phyloP scores from a whole-genome alignment of 2,797 vertebrate genomes.

The Coreius guichenoti region DNA sequence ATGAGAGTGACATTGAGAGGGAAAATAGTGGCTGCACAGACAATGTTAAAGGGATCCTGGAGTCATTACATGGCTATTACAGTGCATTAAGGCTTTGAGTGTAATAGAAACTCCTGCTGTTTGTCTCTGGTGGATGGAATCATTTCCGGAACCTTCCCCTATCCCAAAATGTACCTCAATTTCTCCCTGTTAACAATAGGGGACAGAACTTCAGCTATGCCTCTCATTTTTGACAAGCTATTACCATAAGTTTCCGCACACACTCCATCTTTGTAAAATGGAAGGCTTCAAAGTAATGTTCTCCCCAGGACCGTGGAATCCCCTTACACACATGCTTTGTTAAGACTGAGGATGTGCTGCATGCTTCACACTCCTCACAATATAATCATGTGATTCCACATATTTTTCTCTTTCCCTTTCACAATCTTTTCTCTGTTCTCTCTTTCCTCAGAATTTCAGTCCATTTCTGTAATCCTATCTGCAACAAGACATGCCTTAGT shows the following conservation, averaged over 20 bases:
- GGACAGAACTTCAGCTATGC: slow-evolving; percentile 48
- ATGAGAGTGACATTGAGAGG: slow-evolving; percentile 50
- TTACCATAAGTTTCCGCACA: slow-evolving; percentile 60
- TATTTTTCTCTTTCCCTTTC: slow-evolving; percentile 59
- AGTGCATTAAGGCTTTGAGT: slow-evolving; percentile 53
- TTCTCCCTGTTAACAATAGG: slow-evolving; percentile 51
- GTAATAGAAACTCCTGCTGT: slow-evolving; percentile 57
- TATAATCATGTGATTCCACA: slow-evolving; percentile 57
- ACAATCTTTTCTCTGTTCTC: slow-evolving; percentile 51
- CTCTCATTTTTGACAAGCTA: slow-evolving; percentile 57
- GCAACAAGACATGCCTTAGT: slow-evolving; percentile 23
- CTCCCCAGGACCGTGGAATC: slow-evolving; percentile 55
- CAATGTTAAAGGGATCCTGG: slow-evolving; percentile 48
- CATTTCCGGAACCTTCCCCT: slow-evolving; percentile 45
- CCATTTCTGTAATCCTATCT: slow-evolving; percentile 61
- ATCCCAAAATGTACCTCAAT: slow-evolving; percentile 47
- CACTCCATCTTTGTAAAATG: slow-evolving; percentile 41
- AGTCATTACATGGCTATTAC: slow-evolving; percentile 61
- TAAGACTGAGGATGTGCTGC: slow-evolving; percentile 56
- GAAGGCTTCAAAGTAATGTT: slow-evolving; percentile 63
- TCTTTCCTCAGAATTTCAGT: slow-evolving; percentile 65
- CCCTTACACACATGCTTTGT: slow-evolving; percentile 61
- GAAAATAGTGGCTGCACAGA: slow-evolving; percentile 38
- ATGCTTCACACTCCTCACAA: slow-evolving; percentile 53
- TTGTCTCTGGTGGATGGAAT: slow-evolving; percentile 61